Evolutionary conservation across 37 sponge, comb jelly and placozoan genomes (phyloP), one percentile per base, ranked within the genome.

Genomic region (Ianthella basta): DNA sequence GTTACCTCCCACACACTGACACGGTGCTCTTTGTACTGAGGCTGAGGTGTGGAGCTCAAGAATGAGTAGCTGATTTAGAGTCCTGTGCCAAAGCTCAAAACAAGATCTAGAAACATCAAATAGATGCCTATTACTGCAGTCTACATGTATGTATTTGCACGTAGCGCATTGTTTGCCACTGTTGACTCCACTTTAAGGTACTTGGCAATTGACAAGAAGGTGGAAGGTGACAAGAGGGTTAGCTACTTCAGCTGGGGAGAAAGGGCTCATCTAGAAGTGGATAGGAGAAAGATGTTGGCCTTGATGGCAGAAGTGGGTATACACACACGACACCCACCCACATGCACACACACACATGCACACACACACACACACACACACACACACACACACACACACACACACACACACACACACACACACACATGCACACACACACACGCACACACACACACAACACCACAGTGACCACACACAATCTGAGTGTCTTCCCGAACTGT

Each of bases 211-310:
- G 87, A 89, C 67, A 86, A 84, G 59, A 69, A 44, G 27, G 59
- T 61, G 10, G 65, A 41, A 37, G 89, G 89, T n/a, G 89, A 92
- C n/a, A 80, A 40, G 61, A 63, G 60, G 33, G 64, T 70, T 4
- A 54, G 80, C 54, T 40, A 79, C 29, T 92, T 83, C 80, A 36
- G 59, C 56, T 92, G 93, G 93, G 93, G 93, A 3, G 77, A 85
- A 20, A 54, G 89, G 5, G 93, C 89, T 4, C 36, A 80, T 30
- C 32, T 21, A 20, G 87, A 89, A 50, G 85, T 89, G 16, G 84
- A 92, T 81, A 92, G 84, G 57, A 44, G 60, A 54, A 38, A 69
- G 20, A 38, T 92, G 82, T 56, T 92, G 19, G 65, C 65, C 0
- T 41, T 86, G 5, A 80, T 92, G 23, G 87, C 93, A 29, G 89